phyloP scores from a whole-genome alignment of 2,113 vertebrate genomes.

The Mobula birostris region DNA sequence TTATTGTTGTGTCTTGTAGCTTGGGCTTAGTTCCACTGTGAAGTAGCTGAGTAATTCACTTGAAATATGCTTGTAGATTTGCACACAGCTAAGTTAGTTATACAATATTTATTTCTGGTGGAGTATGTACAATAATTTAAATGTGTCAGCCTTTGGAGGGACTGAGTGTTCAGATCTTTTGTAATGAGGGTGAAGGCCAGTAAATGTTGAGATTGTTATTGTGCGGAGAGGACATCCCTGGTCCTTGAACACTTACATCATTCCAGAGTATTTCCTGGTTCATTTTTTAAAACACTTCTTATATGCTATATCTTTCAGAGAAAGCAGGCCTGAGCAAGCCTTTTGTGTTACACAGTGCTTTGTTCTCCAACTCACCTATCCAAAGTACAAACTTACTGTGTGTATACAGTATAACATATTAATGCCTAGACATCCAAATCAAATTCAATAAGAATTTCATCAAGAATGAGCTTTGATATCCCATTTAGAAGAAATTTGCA shows the following conservation, averaged over 20 bases:
- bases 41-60: not conserved
- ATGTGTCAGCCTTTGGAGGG: too few species aligned
- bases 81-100: not conserved
- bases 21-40: not conserved
- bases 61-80: not conserved
- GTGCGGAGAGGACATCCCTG: too few species aligned
- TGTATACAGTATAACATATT: not conserved
- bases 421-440: not conserved
- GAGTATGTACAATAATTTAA: too few species aligned
- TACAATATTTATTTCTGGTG: not conserved
- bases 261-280: too few species aligned
- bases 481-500: not conserved
- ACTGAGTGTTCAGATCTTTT: too few species aligned
- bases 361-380: not conserved
- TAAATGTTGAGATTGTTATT: too few species aligned
- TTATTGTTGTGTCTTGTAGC: slow-evolving; percentile 3
- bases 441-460: not conserved
- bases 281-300: not conserved
- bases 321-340: not conserved
- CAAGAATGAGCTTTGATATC: not conserved
- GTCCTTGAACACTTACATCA: too few species aligned
- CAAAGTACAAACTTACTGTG: not conserved
- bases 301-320: not conserved
- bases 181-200: too few species aligned
- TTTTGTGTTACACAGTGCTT: not conserved